Conservation (phyloP, 1,140 invertebrate species). For the Saccostrea cuccullata region DNA sequence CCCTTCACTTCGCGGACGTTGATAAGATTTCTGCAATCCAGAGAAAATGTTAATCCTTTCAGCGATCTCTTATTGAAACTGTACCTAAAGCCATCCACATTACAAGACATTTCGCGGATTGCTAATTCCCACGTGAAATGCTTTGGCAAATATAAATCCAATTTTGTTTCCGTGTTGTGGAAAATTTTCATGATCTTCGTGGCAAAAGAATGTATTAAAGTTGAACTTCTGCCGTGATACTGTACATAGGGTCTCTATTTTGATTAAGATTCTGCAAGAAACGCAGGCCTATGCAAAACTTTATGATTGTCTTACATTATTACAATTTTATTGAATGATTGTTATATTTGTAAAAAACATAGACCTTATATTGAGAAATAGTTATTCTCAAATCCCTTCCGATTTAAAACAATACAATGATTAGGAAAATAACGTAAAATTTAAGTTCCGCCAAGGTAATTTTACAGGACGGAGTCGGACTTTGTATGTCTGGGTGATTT, state of each 20-base stretch:
- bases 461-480: too few relatives aligned
- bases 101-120: slow-evolving; percentile 1
- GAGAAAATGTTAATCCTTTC: slow-evolving; percentile 17
- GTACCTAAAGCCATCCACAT: neutral
- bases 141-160: slow-evolving; percentile 14
- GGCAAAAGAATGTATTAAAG: neutral
- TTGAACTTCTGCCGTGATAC: slow-evolving; percentile 3
- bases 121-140: neutral
- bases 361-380: too few relatives aligned
- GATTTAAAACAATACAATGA: too few relatives aligned
- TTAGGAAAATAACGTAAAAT: too few relatives aligned
- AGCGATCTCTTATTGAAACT: slow-evolving; percentile 1
- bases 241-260: neutral
- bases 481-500: too few relatives aligned
- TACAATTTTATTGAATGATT: too few relatives aligned
- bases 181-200: neutral
- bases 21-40: slow-evolving; percentile 11
- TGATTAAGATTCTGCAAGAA: neutral
- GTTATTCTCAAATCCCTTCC: too few relatives aligned
- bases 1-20: neutral
- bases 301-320: too few relatives aligned
- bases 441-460: too few relatives aligned
- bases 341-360: too few relatives aligned
- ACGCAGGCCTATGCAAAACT: neutral
- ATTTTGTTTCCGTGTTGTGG: slow-evolving; percentile 23